phyloP scores from a whole-genome alignment of 2,888 invertebrate species.

The Dryadula phaetusa region DNA sequence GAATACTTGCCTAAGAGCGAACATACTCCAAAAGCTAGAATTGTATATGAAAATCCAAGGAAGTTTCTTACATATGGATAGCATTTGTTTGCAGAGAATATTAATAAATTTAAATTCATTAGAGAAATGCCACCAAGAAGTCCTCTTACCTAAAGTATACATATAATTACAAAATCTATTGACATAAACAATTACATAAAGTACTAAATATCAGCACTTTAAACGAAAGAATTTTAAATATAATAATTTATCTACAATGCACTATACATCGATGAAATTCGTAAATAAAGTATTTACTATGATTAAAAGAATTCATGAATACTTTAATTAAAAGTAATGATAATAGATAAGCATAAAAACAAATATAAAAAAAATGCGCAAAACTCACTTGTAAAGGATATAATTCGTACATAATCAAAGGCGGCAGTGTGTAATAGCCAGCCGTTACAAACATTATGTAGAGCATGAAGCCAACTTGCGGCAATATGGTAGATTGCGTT shows the following conservation, averaged over 20 bases:
- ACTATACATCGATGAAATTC: too few relatives aligned
- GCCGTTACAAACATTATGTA: constrained; percentile 58
- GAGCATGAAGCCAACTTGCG: constrained; percentile 53
- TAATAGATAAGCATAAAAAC: neutral
- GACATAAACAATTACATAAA: neutral
- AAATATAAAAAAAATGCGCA: neutral
- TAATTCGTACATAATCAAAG: constrained; percentile 63
- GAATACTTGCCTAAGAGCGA: constrained; percentile 58
- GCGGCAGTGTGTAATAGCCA: constrained; percentile 63
- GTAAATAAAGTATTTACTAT: too few relatives aligned
- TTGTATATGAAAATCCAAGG: constrained; percentile 45
- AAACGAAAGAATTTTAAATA: too few relatives aligned
- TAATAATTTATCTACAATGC: too few relatives aligned
- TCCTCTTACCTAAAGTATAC: constrained; percentile 81
- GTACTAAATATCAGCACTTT: too few relatives aligned
- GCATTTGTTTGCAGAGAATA: constrained; percentile 54
- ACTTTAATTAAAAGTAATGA: neutral
- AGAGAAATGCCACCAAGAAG: constrained; percentile 85
- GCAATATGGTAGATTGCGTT: constrained; percentile 47
- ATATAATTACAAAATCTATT: neutral
- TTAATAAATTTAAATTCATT: constrained; percentile 55
- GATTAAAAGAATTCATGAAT: too few relatives aligned
- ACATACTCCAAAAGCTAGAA: constrained; percentile 50
- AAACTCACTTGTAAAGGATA: constrained; percentile 66
- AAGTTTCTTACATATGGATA: constrained; percentile 51